Evolutionary conservation across 2,113 vertebrate species (phyloP).

Genomic region (Oplegnathus fasciatus): DNA sequence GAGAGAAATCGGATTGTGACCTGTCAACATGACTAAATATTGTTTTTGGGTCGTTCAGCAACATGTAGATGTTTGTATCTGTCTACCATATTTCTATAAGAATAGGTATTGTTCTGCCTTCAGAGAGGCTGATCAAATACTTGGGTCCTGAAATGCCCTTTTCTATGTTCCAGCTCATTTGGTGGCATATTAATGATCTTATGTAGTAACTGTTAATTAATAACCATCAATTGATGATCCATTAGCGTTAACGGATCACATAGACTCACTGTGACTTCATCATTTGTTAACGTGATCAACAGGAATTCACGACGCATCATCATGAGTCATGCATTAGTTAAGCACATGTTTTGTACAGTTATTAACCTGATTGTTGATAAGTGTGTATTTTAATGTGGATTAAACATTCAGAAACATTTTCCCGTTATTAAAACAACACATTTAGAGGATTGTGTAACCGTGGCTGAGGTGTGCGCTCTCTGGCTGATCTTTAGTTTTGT

Average conservation of each 20-base stretch:
- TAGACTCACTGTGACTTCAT: neutral
- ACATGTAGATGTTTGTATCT: neutral
- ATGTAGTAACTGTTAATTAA: neutral
- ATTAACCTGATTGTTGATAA: neutral
- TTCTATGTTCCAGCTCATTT: neutral
- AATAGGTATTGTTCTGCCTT: neutral
- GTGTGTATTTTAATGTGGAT: neutral
- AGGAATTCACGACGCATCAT: neutral
- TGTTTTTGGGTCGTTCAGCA: conserved; percentile 11
- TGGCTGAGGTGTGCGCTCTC: neutral
- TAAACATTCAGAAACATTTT: neutral
- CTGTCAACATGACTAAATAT: neutral
- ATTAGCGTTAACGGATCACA: neutral
- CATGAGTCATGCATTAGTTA: neutral
- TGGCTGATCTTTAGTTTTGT: neutral
- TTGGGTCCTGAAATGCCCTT: neutral
- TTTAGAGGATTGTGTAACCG: neutral
- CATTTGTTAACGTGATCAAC: neutral
- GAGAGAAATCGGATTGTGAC: neutral
- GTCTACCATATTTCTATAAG: neutral
- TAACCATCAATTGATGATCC: neutral
- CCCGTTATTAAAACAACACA: neutral
- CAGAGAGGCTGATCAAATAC: neutral
- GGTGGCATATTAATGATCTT: neutral
- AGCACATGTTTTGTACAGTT: neutral